These are phyloP conservation scores for Galeopterus variegatus DNA, from an alignment of 2,113 vertebrate species.

Conservation along the genomic window DNA sequence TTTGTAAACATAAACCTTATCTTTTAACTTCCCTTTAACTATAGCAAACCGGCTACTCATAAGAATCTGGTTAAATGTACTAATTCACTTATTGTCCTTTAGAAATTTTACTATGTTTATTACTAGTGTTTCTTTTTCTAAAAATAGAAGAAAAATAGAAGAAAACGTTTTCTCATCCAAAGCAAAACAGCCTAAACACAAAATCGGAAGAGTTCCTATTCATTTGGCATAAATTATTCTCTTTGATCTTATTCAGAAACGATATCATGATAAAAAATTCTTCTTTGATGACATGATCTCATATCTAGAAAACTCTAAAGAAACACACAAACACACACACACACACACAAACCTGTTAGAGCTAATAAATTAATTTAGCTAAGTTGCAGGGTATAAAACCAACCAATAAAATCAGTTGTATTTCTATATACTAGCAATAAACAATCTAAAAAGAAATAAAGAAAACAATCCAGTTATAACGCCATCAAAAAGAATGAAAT, in stretches of 20 bases:
- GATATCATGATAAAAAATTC: neutral
- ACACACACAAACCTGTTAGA: neutral
- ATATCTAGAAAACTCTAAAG: neutral
- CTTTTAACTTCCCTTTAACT: neutral
- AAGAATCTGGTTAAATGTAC: neutral
- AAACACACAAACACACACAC: neutral
- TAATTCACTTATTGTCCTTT: neutral
- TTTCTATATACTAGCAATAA: neutral
- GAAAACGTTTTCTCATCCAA: neutral
- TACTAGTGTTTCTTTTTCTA: neutral
- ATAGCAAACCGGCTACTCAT: neutral
- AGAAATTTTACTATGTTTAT: conserved; percentile 15
- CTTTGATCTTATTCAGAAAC: neutral
- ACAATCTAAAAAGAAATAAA: neutral
- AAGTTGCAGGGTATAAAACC: neutral
- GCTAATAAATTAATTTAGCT: neutral
- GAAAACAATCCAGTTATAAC: neutral
- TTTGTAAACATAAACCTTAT: neutral
- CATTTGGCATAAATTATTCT: conserved; percentile 11
- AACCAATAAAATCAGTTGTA: neutral
- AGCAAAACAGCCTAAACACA: neutral
- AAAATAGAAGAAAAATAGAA: neutral
- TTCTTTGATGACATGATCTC: neutral
- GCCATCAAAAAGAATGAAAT: neutral
- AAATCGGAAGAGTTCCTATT: neutral